Percentiles rank a stretch among this genome's conserved stretches.
These are phyloP conservation scores for Xenopus tropicalis DNA, from an alignment of 2,113 vertebrate species.

Conservation along the genomic window UCB_Xtro_10.0 CM004447.2:96098001-96098500, in stretches of 20 bases:
- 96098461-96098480: too few relatives aligned
- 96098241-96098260: slow-evolving; percentile 82
- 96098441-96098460: too few relatives aligned
- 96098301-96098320: slow-evolving; percentile 90
- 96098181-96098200: slow-evolving; percentile 51
- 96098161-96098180: too few relatives aligned
- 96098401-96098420: slow-evolving; percentile 91
- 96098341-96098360: slow-evolving; percentile 58
- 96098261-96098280: slow-evolving; percentile 80
- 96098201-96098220: slow-evolving; percentile 53
- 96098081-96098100: too few relatives aligned
- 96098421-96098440: slow-evolving; percentile 37
- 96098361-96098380: slow-evolving; percentile 70
- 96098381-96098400: slow-evolving; percentile 94
- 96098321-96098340: slow-evolving; percentile 66
- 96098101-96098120: too few relatives aligned
- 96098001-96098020: too few relatives aligned
- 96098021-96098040: too few relatives aligned
- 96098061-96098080: too few relatives aligned
- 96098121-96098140: too few relatives aligned
- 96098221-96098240: slow-evolving; percentile 61
- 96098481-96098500: too few relatives aligned
- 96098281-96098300: slow-evolving; percentile 85
- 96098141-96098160: too few relatives aligned
- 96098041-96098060: too few relatives aligned